These are phyloP conservation scores for Reinhardtius hippoglossoides DNA, from an alignment of 2,113 vertebrate species.

Conservation along the genomic window DNA sequence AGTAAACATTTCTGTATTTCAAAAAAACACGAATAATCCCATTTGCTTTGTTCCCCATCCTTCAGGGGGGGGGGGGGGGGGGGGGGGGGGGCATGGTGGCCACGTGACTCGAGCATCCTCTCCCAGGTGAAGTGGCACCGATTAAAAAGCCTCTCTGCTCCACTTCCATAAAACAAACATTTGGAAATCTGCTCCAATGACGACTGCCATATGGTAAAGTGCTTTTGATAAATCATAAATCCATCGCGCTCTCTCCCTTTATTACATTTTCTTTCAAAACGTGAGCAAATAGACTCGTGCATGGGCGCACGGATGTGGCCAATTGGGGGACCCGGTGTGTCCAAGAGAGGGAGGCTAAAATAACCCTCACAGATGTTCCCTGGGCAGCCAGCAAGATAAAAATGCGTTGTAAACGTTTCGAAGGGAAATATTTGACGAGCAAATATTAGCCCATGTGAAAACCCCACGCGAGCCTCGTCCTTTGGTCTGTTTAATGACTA, in stretches of 20 bases:
- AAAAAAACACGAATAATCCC: conserved; percentile 13
- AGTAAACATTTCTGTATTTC: not conserved
- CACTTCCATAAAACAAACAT: conserved; percentile 86
- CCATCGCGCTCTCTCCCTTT: conserved; percentile 82
- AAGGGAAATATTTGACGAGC: conserved; percentile 92
- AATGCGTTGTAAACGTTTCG: conserved; percentile 89
- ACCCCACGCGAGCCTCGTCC: conserved; percentile 82
- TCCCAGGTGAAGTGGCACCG: not conserved
- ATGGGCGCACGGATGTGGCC: conserved; percentile 71
- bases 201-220: conserved; percentile 87
- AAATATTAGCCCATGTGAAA: conserved; percentile 90
- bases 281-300: conserved; percentile 85
- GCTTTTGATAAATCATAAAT: conserved; percentile 87
- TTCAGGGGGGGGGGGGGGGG: not conserved
- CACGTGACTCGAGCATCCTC: conserved; percentile 82
- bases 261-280: conserved; percentile 86
- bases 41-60: not conserved
- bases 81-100: conserved; percentile 22
- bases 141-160: not conserved
- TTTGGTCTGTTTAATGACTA: conserved; percentile 90
- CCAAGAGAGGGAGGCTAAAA: conserved; percentile 78
- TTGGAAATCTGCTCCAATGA: conserved; percentile 80
- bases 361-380: conserved; percentile 88
- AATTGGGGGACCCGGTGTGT: conserved; percentile 79
- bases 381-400: conserved; percentile 84